Evolutionary conservation across 2,113 vertebrate species (phyloP).

Genomic region (Pteropus alecto): DNA sequence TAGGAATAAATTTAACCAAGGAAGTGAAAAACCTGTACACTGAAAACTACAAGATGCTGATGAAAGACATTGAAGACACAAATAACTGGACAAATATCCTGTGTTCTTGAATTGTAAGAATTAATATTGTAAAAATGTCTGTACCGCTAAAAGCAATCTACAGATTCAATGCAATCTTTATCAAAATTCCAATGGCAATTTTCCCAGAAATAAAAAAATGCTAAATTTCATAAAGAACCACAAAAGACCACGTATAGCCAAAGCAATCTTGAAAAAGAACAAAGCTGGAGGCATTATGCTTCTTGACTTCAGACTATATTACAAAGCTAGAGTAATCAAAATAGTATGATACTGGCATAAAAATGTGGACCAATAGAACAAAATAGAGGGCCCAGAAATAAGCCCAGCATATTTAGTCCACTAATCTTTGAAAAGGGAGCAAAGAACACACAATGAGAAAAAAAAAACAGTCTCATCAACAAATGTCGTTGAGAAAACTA

Average conservation of each 20-base stretch:
- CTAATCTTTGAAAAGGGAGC: neutral
- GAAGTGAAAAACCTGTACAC: neutral
- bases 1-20: neutral
- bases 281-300: neutral
- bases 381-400: neutral
- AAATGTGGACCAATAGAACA: neutral
- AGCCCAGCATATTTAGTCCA: neutral
- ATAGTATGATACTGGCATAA: neutral
- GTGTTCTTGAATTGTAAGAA: neutral
- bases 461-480: neutral
- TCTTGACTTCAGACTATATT: neutral
- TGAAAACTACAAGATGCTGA: neutral
- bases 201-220: neutral
- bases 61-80: neutral
- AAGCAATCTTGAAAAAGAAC: neutral
- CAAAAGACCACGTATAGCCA: neutral
- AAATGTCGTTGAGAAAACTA: neutral
- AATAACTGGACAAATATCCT: neutral
- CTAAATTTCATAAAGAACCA: neutral
- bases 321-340: neutral
- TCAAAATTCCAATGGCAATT: neutral
- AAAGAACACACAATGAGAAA: neutral
- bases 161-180: neutral
- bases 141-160: neutral
- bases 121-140: neutral